Conservation (phyloP, 2,113 vertebrate genomes). For the Apeltes quadracus region DNA sequence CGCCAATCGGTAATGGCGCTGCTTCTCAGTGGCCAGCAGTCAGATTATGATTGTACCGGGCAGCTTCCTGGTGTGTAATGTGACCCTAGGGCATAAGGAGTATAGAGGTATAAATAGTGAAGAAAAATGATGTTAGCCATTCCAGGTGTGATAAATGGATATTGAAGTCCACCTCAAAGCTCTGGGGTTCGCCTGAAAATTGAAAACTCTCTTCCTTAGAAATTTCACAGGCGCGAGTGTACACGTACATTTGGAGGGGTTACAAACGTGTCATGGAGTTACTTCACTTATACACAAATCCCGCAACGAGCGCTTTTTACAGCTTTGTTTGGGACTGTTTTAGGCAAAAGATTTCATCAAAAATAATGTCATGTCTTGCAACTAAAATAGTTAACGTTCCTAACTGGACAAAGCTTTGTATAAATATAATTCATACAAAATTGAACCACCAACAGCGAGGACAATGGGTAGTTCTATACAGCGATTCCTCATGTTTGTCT, state of each 20-base stretch:
- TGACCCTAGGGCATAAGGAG: constrained; percentile 24
- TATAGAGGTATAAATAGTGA: background rate
- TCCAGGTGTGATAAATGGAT: constrained; percentile 5
- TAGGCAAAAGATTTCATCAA: background rate
- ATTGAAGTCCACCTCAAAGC: background rate
- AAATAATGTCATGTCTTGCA: background rate
- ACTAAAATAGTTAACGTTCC: background rate
- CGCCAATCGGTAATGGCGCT: constrained; percentile 24
- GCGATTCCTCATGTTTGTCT: background rate
- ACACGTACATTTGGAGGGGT: background rate
- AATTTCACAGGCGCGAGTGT: background rate
- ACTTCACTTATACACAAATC: background rate
- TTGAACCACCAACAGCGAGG: background rate
- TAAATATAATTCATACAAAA: background rate
- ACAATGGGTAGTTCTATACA: background rate
- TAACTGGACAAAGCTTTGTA: background rate
- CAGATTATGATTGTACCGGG: constrained; percentile 45
- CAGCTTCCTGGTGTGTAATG: constrained; percentile 51
- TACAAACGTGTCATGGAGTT: background rate
- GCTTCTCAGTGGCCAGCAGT: constrained; percentile 38
- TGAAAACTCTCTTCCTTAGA: background rate
- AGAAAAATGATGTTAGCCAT: constrained; percentile 16
- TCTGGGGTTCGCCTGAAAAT: background rate
- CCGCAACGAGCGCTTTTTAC: too few relatives aligned
- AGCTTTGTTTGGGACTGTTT: background rate